phyloP scores from a whole-genome alignment of 2,888 invertebrate genomes.

The Pristionchus mayeri region DNA sequence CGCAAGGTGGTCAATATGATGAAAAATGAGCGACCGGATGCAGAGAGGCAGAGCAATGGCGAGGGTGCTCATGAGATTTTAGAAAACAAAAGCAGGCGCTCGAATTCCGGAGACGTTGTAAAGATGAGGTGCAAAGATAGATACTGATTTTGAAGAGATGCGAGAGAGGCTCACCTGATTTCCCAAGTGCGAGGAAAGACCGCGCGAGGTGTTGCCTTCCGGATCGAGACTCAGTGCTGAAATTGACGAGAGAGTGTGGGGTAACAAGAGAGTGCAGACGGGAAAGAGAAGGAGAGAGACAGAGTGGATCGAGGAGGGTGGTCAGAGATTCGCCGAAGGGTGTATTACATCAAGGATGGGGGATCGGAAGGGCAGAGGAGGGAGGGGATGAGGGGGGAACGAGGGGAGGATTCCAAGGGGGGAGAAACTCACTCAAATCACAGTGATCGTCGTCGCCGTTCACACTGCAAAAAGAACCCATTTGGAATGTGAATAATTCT shows the following conservation, averaged over 20 bases:
- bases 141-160: no score
- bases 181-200: neutral
- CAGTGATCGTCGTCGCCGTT: conserved; percentile 45
- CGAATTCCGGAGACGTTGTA: neutral
- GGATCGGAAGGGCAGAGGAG: conserved; percentile 41
- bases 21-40: neutral
- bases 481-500: no score
- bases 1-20: no score
- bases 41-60: neutral
- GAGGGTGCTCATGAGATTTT: no score
- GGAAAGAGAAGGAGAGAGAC: conserved; percentile 17
- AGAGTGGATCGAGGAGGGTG: neutral
- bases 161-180: conserved; percentile 7
- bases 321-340: neutral
- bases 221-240: conserved; percentile 36
- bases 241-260: conserved; percentile 41
- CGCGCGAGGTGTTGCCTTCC: conserved; percentile 33
- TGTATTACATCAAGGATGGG: conserved; percentile 27
- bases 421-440: conserved; percentile 35
- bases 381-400: neutral
- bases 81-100: no score
- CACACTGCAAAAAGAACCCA: conserved; percentile 24
- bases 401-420: neutral
- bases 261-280: conserved; percentile 34
- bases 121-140: neutral